Evolutionary conservation across 2,113 vertebrate genomes (phyloP).

Genomic region (Peromyscus leucopus): DNA sequence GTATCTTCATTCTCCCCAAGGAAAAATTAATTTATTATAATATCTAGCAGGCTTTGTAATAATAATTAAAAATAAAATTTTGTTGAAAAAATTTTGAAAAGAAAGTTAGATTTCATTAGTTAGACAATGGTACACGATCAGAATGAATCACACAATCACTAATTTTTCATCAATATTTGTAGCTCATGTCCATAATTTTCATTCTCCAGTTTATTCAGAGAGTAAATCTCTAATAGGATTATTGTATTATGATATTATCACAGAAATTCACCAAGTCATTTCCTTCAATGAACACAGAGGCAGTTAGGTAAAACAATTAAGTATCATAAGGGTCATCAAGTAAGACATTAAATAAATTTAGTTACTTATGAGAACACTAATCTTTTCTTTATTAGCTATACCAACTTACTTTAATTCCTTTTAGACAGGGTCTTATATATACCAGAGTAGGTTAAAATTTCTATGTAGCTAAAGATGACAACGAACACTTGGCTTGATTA

Average conservation of each 20-base stretch:
- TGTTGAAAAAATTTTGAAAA: slow-evolving; percentile 83
- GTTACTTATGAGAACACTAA: rapidly evolving
- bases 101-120: neutral
- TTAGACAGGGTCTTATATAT: too few relatives aligned
- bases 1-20: slow-evolving; percentile 85
- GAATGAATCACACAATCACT: neutral
- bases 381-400: neutral
- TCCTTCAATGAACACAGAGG: neutral
- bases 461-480: neutral
- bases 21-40: slow-evolving; percentile 88
- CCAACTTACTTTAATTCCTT: neutral
- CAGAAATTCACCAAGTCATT: neutral
- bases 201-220: neutral
- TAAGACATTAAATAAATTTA: neutral
- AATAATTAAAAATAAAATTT: slow-evolving; percentile 93
- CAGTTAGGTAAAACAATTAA: neutral
- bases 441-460: too few relatives aligned
- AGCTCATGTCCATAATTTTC: neutral
- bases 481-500: too few relatives aligned
- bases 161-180: neutral
- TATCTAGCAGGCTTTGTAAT: slow-evolving; percentile 91
- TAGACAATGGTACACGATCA: neutral
- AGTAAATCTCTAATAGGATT: neutral
- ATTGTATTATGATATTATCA: neutral
- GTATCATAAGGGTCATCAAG: neutral